Evolutionary conservation across 2,797 vertebrate genomes (phyloP), one percentile per base, ranked within the genome.

Genomic region (Macrochelys suwanniensis): DNA sequence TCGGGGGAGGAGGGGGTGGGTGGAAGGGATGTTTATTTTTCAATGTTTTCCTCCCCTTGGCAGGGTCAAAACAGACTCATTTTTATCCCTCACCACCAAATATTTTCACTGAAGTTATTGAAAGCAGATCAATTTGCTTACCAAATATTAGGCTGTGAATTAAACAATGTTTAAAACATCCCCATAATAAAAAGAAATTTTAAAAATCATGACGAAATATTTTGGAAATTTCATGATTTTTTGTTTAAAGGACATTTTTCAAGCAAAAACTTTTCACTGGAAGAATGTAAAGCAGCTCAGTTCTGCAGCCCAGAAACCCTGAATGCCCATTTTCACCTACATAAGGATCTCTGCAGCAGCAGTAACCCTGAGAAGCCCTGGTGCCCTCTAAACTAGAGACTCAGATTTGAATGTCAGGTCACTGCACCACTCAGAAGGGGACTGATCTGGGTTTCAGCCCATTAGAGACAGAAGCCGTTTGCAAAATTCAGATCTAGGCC

Each of bases 31-130:
- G 12, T 28, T 92, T 94, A 94, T 89, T 85, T 92, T 5, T 71
- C 78, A 92, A 71, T 83, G 84, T 54, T 96, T 94, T 87, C 91
- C 89, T 42, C 87, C 94, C 90, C 95, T 94, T 87, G 59, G 50
- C 87, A 87, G 74, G 77, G 84, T 94, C 84, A 95, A 74, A 96
- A 94, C 84, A 94, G 94, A 94, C 54, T 37, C 80, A 91, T 68
- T 92, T 71, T 42, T 42, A 11, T 77, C 25, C 25, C 28, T 13
- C 45, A 7, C 42, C 31, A 17, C 21, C 31, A 59, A 59, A 61
- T n/a, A 65, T 65, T 37, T 37, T 21, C 65, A 68, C 65, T 37
- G 6, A 61, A 31, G 28, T 33, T 31, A 33, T 16, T 61, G 13
- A 61, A 33, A 61, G 59, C 15, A 31, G 57, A 59, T 28, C 57